Conservation (phyloP, 2,888 invertebrate genomes). For the Chelonus formosanus region DNA sequence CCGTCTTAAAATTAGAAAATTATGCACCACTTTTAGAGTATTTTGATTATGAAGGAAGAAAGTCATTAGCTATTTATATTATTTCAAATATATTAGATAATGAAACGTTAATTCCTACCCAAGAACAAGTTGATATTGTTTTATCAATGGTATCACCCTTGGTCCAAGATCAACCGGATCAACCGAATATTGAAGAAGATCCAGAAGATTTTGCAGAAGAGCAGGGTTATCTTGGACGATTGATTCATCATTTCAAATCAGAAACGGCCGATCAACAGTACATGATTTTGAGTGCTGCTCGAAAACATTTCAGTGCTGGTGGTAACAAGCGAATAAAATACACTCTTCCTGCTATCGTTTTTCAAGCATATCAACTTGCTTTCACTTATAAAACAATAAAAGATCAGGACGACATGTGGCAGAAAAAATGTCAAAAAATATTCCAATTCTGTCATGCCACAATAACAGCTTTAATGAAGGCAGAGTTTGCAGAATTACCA, state of each 20-base stretch:
- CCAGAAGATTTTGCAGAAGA: conserved; percentile 96
- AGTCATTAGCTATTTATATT: conserved; percentile 86
- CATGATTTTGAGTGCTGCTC: conserved; percentile 86
- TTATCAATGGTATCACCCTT: conserved; percentile 84
- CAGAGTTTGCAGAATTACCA: conserved; percentile 93
- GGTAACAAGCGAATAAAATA: conserved; percentile 88
- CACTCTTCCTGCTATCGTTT: conserved; percentile 93
- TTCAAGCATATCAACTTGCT: conserved; percentile 91
- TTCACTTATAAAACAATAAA: conserved; percentile 81
- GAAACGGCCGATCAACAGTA: conserved; percentile 87
- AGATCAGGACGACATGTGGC: conserved; percentile 95
- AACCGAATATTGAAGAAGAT: conserved; percentile 74
- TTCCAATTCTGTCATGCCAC: conserved; percentile 98
- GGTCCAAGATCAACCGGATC: conserved; percentile 85
- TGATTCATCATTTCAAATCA: conserved; percentile 85
- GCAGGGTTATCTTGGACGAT: conserved; percentile 88
- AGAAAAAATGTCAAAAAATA: conserved; percentile 97
- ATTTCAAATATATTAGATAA: conserved; percentile 90
- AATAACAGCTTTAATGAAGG: conserved; percentile 92
- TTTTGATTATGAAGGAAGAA: conserved; percentile 88
- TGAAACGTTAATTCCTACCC: conserved; percentile 85
- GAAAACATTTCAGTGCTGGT: conserved; percentile 90
- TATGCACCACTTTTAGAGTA: conserved; percentile 87
- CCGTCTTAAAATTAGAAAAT: conserved; percentile 85
- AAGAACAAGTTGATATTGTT: conserved; percentile 85